Percentiles rank a stretch among this genome's conserved stretches.
phyloP scores from a whole-genome alignment of 2,797 vertebrate species.

The Danionella dracula region DNA sequence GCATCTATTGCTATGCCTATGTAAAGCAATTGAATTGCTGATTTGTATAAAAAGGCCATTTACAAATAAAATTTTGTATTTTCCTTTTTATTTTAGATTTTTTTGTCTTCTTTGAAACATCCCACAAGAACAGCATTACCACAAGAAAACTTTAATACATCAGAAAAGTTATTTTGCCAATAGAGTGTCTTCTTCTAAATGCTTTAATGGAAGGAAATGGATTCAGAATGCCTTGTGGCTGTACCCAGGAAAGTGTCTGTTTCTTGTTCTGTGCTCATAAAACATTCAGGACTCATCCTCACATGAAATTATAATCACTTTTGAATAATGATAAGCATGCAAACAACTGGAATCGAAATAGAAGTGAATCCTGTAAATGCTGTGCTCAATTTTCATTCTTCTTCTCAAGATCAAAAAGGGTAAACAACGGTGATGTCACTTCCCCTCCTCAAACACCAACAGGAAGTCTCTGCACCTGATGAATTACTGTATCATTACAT shows the following conservation, averaged over 20 bases:
- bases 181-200: slow-evolving; percentile 17
- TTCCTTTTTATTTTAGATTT: not conserved
- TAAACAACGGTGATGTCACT: not conserved
- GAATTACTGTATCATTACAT: slow-evolving; percentile 11
- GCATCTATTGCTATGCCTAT: too few relatives aligned
- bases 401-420: not conserved
- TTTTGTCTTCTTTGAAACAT: not conserved
- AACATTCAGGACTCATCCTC: slow-evolving; percentile 33
- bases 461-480: slow-evolving; percentile 3
- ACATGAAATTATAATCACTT: slow-evolving; percentile 26
- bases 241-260: not conserved
- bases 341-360: not conserved
- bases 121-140: not conserved
- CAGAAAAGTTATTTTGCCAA: slow-evolving; percentile 8
- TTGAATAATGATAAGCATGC: slow-evolving; percentile 24
- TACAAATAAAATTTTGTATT: not conserved
- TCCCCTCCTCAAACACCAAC: slow-evolving; percentile 15
- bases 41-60: too few relatives aligned
- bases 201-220: slow-evolving; percentile 15
- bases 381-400: not conserved
- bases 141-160: not conserved
- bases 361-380: not conserved
- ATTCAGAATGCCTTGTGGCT: slow-evolving; percentile 14
- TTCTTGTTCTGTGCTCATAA: slow-evolving; percentile 17
- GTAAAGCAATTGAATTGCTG: too few relatives aligned